These are phyloP conservation scores for Cheiracanthium punctorium DNA, from an alignment of 2,888 invertebrate species.

Conservation along the genomic window DNA sequence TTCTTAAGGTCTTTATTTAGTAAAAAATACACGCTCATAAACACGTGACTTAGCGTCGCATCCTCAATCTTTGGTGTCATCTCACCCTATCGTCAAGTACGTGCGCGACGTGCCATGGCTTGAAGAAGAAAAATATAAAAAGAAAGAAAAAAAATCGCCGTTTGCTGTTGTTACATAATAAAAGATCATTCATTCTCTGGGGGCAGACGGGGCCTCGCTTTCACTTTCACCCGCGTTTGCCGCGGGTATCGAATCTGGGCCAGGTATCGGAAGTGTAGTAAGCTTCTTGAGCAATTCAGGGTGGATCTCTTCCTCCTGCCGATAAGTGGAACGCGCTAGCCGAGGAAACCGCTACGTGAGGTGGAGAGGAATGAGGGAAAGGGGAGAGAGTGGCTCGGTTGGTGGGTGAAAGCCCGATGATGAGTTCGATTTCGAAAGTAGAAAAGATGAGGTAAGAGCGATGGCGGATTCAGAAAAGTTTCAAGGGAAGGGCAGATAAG, in stretches of 20 bases:
- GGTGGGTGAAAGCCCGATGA: neutral
- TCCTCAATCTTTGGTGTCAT: too few relatives aligned
- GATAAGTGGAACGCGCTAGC: conserved; percentile 1
- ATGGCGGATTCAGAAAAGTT: too few relatives aligned
- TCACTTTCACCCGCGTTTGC: conserved; percentile 16
- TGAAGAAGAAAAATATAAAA: too few relatives aligned
- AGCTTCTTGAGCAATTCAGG: conserved; percentile 2
- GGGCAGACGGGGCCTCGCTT: neutral
- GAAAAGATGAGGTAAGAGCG: too few relatives aligned
- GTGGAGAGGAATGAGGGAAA: neutral
- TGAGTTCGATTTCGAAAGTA: neutral
- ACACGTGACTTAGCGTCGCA: too few relatives aligned
- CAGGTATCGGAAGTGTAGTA: conserved; percentile 16
- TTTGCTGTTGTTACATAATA: neutral
- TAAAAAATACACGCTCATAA: too few relatives aligned
- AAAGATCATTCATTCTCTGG: neutral
- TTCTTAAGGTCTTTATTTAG: too few relatives aligned
- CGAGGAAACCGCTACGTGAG: neutral
- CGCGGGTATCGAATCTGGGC: conserved; percentile 1
- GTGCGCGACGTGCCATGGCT: too few relatives aligned
- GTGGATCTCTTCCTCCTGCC: conserved; percentile 16
- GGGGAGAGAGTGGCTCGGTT: neutral
- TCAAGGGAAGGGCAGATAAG: too few relatives aligned
- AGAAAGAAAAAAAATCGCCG: too few relatives aligned
- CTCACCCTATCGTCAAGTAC: too few relatives aligned